These are phyloP conservation scores for Eilema depressum DNA, from an alignment of 2,888 invertebrate species.

Conservation along the genomic window DNA sequence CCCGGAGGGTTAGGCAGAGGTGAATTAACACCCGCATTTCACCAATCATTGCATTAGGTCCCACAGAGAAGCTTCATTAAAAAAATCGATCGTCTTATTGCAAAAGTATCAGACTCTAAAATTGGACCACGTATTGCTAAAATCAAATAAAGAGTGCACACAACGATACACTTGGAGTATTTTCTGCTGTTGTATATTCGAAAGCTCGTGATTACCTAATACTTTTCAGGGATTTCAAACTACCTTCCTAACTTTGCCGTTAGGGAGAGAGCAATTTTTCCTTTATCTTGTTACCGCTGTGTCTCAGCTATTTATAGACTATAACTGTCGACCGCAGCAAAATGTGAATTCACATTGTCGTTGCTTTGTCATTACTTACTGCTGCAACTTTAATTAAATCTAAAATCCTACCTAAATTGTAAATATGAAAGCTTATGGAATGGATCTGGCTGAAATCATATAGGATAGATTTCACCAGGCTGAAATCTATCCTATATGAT, in stretches of 20 bases:
- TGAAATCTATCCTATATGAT: too few relatives aligned
- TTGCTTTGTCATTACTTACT: constrained; percentile 1
- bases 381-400: neutral
- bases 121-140: neutral
- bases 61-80: too few relatives aligned
- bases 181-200: neutral
- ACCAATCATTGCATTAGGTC: too few relatives aligned
- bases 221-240: neutral
- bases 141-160: neutral
- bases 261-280: constrained; percentile 5
- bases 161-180: neutral
- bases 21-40: too few relatives aligned
- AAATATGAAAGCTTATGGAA: too few relatives aligned
- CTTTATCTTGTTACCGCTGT: neutral
- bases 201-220: neutral
- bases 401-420: too few relatives aligned
- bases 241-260: neutral
- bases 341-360: neutral
- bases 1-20: too few relatives aligned
- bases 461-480: too few relatives aligned
- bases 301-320: neutral
- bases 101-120: neutral
- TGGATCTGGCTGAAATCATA: too few relatives aligned
- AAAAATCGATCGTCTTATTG: too few relatives aligned
- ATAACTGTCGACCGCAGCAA: constrained; percentile 1